Evolutionary conservation across 2,888 invertebrate genomes (phyloP).

Genomic region (Iphiclides podalirius): DNA sequence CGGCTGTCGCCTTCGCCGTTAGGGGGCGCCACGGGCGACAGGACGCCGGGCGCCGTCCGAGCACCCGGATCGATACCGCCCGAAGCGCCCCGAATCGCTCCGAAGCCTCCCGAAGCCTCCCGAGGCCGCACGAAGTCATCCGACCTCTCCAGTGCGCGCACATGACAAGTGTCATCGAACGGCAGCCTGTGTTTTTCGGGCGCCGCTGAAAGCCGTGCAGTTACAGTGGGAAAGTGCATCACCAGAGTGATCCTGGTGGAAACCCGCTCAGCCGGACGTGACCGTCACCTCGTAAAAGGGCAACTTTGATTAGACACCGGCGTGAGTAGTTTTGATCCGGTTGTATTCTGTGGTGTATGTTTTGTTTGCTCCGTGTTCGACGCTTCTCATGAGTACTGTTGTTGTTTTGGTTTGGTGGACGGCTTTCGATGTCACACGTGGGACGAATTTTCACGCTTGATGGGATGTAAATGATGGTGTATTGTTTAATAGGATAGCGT

Average conservation of each 20-base stretch:
- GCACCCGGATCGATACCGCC: constrained; percentile 57
- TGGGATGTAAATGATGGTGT: not conserved
- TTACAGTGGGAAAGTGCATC: constrained; percentile 43
- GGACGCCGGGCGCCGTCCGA: constrained; percentile 64
- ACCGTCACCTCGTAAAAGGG: constrained; percentile 24
- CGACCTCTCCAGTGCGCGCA: not conserved
- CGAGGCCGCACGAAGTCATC: constrained; percentile 36
- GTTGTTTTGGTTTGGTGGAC: not conserved
- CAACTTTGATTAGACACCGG: constrained; percentile 30
- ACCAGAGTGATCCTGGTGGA: constrained; percentile 34
- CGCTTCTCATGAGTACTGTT: not conserved
- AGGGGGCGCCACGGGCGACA: constrained; percentile 72
- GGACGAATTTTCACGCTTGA: not conserved
- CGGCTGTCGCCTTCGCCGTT: constrained; percentile 67
- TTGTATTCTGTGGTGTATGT: constrained; percentile 1
- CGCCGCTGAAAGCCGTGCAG: constrained; percentile 64
- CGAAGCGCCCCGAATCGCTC: not conserved
- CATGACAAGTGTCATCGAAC: not conserved
- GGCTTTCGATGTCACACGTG: not conserved
- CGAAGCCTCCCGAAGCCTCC: constrained; percentile 45
- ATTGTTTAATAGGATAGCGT: not conserved
- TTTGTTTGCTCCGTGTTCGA: too few relatives aligned
- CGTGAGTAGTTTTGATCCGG: constrained; percentile 51
- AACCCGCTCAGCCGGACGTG: constrained; percentile 42
- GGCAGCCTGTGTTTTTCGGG: constrained; percentile 62